Conservation (phyloP, 1,140 invertebrate genomes). For the Trigoniulus corallinus region DNA sequence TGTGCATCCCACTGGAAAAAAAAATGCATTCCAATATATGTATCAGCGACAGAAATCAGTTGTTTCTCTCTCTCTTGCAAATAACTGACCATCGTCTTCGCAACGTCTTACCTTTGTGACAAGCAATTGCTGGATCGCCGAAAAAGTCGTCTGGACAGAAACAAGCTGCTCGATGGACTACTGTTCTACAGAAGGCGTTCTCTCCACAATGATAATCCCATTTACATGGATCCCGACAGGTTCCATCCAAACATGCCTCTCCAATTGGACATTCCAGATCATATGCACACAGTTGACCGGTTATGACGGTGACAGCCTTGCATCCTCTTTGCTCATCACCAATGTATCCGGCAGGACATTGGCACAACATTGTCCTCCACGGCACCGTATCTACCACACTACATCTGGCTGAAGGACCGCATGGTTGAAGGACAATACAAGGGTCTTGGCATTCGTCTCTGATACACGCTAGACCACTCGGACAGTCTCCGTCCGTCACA, state of each 20-base stretch:
- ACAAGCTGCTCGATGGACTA: slow-evolving; percentile 15
- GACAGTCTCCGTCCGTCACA: slow-evolving; percentile 21
- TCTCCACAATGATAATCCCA: slow-evolving; percentile 41
- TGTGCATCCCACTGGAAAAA: slow-evolving; percentile 36
- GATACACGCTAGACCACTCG: slow-evolving; percentile 20
- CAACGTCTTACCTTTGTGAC: slow-evolving; percentile 5
- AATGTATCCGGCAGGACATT: slow-evolving; percentile 17
- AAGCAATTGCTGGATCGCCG: slow-evolving; percentile 14
- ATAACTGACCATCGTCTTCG: too few species aligned
- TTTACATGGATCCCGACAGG: slow-evolving; percentile 61
- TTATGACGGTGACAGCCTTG: slow-evolving; percentile 29
- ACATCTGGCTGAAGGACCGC: slow-evolving; percentile 59
- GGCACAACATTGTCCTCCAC: slow-evolving; percentile 55
- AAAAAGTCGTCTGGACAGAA: slow-evolving; percentile 14
- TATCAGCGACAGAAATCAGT: too few species aligned
- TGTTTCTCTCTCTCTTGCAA: too few species aligned
- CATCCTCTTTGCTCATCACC: slow-evolving; percentile 44
- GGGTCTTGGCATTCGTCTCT: slow-evolving; percentile 52
- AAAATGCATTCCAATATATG: too few species aligned
- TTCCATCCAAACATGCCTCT: slow-evolving; percentile 48
- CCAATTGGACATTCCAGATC: slow-evolving; percentile 24
- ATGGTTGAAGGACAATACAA: slow-evolving; percentile 57
- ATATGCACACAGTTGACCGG: slow-evolving; percentile 39
- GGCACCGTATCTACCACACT: slow-evolving; percentile 66
- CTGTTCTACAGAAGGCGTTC: slow-evolving; percentile 47